A percentile compares a stretch with the other conserved stretches of the same genome.
Conservation (phyloP, 1,140 invertebrate genomes). For the Saxidomus purpurata region DNA sequence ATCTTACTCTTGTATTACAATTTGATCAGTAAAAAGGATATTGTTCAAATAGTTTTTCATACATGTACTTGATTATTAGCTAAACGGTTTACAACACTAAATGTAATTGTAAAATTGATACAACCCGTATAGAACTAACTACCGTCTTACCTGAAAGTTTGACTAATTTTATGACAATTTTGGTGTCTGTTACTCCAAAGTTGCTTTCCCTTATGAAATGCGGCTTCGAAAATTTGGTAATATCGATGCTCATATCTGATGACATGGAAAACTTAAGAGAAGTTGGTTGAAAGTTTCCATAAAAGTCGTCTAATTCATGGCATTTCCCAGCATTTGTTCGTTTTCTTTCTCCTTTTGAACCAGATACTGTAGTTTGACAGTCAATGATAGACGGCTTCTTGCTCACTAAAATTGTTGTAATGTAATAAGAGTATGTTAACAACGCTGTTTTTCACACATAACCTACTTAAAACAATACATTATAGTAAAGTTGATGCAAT, state of each 20-base stretch:
- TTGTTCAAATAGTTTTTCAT: too few species aligned
- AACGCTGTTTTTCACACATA: too few species aligned
- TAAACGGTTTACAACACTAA: too few species aligned
- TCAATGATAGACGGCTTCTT: neutral
- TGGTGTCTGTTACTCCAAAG: constrained; percentile 30
- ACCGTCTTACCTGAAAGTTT: neutral
- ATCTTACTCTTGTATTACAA: too few species aligned
- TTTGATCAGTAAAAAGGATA: too few species aligned
- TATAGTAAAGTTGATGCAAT: too few species aligned
- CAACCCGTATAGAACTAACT: too few species aligned
- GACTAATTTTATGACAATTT: neutral
- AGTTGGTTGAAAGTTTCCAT: constrained; percentile 6
- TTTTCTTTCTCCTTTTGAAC: neutral
- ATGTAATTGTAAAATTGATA: too few species aligned
- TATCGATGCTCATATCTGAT: neutral
- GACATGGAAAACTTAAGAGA: neutral
- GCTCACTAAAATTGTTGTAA: neutral
- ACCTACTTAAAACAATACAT: too few species aligned
- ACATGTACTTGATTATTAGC: too few species aligned
- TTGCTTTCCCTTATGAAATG: neutral
- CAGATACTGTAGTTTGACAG: neutral
- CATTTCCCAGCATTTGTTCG: constrained; percentile 9
- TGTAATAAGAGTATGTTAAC: too few species aligned
- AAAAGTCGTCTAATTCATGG: neutral
- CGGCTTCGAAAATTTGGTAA: neutral